Evolutionary conservation across 2,888 invertebrate species (phyloP), one percentile per base, ranked within the genome.

Genomic region (Conus canariensis): DNA sequence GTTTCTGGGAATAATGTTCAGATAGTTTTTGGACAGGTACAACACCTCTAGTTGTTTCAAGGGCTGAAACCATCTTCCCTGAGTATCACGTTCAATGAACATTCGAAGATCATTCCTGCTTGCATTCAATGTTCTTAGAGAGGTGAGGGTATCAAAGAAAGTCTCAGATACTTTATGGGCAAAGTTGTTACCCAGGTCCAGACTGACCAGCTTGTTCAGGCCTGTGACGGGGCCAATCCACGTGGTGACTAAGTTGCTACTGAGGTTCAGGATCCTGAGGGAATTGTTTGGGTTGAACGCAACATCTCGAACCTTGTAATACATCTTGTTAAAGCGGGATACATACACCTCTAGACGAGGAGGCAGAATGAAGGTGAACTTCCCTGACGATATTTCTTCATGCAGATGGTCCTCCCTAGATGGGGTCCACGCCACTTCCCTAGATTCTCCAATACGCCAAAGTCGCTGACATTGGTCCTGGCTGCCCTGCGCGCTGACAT

Each of bases 161-260:
- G 12, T 45, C 8, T 70, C 22, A 6, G 83, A 70, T 0, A 90
- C 88, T 12, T 67, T 9, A 16, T 60, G 12, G 14, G 86, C 88
- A 56, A 64, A 86, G 70, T 82, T 90, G 22, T 86, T 88, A 2
- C 86, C 67, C 19, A 91, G 19, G 30, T 90, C 85, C 19, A 91
- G 60, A 25, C 25, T 25, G 8, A 12, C 19, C 12, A 91, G 86
- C 12, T 60, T 88, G 30, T 88, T 30, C 3, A 91, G 87, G 0
- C 90, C 90, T 8, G n/a, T n/a, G 70, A 91, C 25, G 2, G 91
- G 90, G n/a, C 90, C 91, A 10, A 83, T 67, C 59, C 87, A 77
- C 6, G 64, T 16, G 14, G 88, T 87, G 16, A 91, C 60, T 19
- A 77, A 19, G 25, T 91, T 91, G 60, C 19, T 85, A 30, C 58